A percentile compares a stretch with the other conserved stretches of the same genome.
These are phyloP conservation scores for Mesoligia furuncula DNA, from an alignment of 2,888 invertebrate species.

Conservation along the genomic window DNA sequence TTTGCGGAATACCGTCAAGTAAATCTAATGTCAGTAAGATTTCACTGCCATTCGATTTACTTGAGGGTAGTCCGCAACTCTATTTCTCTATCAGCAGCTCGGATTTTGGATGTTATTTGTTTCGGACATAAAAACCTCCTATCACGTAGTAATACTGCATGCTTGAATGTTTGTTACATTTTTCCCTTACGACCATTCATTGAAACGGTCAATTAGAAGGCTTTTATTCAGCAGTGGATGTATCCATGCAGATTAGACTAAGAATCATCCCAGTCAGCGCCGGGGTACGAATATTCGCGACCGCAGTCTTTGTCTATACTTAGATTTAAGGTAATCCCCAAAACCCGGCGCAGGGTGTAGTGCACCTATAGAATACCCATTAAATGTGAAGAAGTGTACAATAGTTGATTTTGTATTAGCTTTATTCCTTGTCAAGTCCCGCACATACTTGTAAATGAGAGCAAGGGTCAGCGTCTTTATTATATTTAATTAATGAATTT, in stretches of 20 bases:
- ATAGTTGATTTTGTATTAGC: conserved; percentile 29
- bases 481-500: background rate
- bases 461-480: conserved; percentile 5
- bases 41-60: background rate
- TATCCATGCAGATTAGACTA: background rate
- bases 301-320: background rate
- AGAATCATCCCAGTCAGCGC: conserved; percentile 13
- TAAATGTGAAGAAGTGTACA: no score
- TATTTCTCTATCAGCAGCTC: background rate
- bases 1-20: no score
- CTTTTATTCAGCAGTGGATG: background rate
- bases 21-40: background rate
- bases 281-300: background rate
- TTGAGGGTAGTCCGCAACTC: background rate
- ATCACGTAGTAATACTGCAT: background rate
- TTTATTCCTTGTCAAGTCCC: conserved; percentile 9
- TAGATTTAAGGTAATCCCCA: conserved; percentile 16
- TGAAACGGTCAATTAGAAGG: background rate
- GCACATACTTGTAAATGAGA: conserved; percentile 1
- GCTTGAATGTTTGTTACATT: background rate
- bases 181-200: background rate
- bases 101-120: background rate
- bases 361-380: conserved; percentile 18
- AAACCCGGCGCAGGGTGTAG: conserved; percentile 18
- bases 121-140: background rate